Conservation (phyloP, 2,113 vertebrate species). For the Etia nguti region DNA sequence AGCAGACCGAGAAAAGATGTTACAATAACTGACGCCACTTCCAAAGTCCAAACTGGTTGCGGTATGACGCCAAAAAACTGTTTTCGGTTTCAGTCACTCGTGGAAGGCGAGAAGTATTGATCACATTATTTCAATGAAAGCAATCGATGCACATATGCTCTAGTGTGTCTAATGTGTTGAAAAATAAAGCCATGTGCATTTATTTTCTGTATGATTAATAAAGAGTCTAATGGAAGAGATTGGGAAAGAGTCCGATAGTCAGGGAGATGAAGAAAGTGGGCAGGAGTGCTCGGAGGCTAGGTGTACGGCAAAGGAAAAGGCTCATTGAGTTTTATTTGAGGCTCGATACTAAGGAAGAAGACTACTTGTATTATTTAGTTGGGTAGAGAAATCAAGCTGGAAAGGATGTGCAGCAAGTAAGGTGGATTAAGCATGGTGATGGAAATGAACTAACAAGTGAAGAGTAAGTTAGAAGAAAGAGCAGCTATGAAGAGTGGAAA, state of each 20-base stretch:
- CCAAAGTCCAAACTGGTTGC: neutral
- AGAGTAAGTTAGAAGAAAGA: too few relatives aligned
- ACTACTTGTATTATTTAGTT: too few relatives aligned
- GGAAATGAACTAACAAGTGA: too few relatives aligned
- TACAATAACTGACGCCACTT: neutral
- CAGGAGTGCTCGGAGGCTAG: neutral
- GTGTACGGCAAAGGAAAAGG: neutral
- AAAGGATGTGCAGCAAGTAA: too few relatives aligned
- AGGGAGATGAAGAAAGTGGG: neutral
- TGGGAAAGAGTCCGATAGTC: neutral
- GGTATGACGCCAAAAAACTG: accelerated
- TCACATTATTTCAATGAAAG: neutral
- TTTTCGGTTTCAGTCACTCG: neutral
- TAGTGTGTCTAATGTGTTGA: neutral
- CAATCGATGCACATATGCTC: neutral
- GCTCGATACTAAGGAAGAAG: too few relatives aligned
- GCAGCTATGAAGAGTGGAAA: too few relatives aligned
- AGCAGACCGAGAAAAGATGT: accelerated
- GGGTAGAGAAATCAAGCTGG: too few relatives aligned
- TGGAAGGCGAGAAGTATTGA: neutral
- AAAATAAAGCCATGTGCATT: neutral
- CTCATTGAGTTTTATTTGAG: too few relatives aligned
- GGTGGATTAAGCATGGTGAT: too few relatives aligned
- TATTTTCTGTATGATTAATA: neutral
- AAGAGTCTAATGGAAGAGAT: neutral